These are phyloP conservation scores for Calliopsis andreniformis DNA, from an alignment of 1,140 invertebrate species.

Conservation along the genomic window DNA sequence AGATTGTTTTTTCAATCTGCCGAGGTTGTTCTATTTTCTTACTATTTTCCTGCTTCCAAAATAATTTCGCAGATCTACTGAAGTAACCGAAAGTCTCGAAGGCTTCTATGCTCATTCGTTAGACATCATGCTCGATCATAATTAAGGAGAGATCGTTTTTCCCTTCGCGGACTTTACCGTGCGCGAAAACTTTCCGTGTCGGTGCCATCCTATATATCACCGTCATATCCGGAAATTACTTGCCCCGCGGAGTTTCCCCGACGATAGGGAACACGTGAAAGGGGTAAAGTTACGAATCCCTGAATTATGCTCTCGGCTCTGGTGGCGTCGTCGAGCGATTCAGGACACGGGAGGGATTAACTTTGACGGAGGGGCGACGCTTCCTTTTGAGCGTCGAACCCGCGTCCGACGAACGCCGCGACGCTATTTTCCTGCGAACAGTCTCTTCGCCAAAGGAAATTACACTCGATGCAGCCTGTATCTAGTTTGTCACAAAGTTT, in stretches of 20 bases:
- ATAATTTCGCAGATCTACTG: no score
- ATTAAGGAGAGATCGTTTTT: conserved; percentile 56
- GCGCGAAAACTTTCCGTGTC: conserved; percentile 48
- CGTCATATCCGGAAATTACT: conserved; percentile 65
- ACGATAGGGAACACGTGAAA: conserved; percentile 59
- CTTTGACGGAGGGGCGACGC: conserved; percentile 42
- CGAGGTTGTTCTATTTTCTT: no score
- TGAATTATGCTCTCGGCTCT: conserved; percentile 59
- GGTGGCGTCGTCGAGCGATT: conserved; percentile 49
- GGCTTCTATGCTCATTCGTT: conserved; percentile 1
- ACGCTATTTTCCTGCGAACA: background rate
- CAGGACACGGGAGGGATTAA: conserved; percentile 45
- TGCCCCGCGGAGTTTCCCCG: conserved; percentile 54
- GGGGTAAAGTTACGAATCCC: conserved; percentile 65
- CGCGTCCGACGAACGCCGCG: conserved; percentile 20
- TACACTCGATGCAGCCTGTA: background rate
- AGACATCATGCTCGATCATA: conserved; percentile 52
- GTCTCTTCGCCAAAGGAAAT: conserved; percentile 36
- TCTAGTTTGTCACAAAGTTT: no score
- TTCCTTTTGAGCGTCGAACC: conserved; percentile 35
- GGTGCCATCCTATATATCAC: conserved; percentile 60
- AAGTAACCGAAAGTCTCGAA: background rate
- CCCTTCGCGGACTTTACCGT: conserved; percentile 44
- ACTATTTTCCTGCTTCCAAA: no score
- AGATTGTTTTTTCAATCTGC: no score